A percentile compares a stretch with the other conserved stretches of the same genome.
phyloP scores from a whole-genome alignment of 2,888 invertebrate species.

The Cheilosia vulpina region DNA sequence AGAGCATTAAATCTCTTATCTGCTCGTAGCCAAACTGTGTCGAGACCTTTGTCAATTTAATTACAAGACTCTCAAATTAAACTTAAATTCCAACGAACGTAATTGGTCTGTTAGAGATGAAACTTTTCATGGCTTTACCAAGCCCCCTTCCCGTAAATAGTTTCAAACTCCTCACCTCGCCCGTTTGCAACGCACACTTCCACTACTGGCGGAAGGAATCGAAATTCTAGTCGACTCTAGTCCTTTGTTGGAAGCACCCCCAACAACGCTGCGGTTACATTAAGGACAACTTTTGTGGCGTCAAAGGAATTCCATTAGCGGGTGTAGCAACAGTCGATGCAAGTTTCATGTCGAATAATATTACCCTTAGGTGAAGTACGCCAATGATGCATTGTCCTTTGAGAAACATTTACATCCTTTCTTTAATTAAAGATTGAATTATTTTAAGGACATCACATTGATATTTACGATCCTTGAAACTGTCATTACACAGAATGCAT shows the following conservation, averaged over 20 bases:
- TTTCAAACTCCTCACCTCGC: neutral
- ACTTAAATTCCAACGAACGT: constrained; percentile 53
- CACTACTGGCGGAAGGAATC: neutral
- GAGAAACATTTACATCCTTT: neutral
- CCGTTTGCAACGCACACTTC: too few species aligned
- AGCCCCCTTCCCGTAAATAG: constrained; percentile 30
- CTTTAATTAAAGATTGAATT: constrained; percentile 21
- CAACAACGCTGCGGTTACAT: constrained; percentile 49
- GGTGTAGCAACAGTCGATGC: constrained; percentile 29
- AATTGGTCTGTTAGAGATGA: constrained; percentile 50
- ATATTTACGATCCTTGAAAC: constrained; percentile 57
- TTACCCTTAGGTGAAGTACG: constrained; percentile 17
- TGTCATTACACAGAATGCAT: constrained; percentile 45
- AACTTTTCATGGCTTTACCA: constrained; percentile 55
- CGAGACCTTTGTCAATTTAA: constrained; percentile 41
- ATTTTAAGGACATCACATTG: constrained; percentile 40
- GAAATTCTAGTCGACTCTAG: too few species aligned
- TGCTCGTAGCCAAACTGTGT: constrained; percentile 10
- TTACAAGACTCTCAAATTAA: constrained; percentile 43
- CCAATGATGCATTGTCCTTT: constrained; percentile 15
- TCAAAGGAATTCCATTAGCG: constrained; percentile 49
- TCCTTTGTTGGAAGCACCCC: neutral
- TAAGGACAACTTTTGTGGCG: constrained; percentile 49
- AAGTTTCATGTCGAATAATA: constrained; percentile 39
- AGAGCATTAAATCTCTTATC: neutral